Evolutionary conservation across 2,888 invertebrate species (phyloP), one percentile per base, ranked within the genome.

Genomic region (Saturnia japonica): DNA sequence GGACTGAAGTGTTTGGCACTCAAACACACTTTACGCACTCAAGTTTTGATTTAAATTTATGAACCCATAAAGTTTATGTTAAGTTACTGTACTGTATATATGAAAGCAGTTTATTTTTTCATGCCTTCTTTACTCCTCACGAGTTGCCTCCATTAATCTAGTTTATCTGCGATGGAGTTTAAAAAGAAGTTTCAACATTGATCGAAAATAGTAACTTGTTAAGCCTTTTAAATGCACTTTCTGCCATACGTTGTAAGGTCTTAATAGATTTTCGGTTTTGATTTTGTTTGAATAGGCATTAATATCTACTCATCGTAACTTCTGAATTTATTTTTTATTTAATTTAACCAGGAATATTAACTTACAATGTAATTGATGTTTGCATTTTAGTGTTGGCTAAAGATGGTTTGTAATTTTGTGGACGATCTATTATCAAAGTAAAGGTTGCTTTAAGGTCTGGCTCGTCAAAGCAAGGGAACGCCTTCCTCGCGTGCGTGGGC

Each of bases 391-490:
- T 93, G 69, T 94, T 94, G 0, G 92, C 78, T 51, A 93, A 71
- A 0, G 90, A 83, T 1, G 87, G 86, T 25, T 86, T 80, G 71
- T 81, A 93, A 62, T 71, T 72, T 34, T 82, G 77, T 1, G 92
- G 90, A 28, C 92, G 85, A 69, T 89, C 91, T 9, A 95, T 90
- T 11, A 83, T 86, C 14, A 95, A 77, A 0, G 85, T 81, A 75
- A 95, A 95, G 0, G 81, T 85, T 0, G 95, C 95, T 76, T 95
- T 95, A 34, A 91, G 86, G 4, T 82, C 82, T 0, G 94, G 94
- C 76, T 94, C 96, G 82, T 97, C 97, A 77, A 97, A 97, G 78
- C 96, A 96, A 0, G 97, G 97, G 82, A 97, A 97, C 19, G 95
- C 97, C 79, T 95, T 94, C 71, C 97, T 95, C 4, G 97, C 96